phyloP scores from a whole-genome alignment of 2,797 vertebrate species.

The Siniperca scherzeri region DNA sequence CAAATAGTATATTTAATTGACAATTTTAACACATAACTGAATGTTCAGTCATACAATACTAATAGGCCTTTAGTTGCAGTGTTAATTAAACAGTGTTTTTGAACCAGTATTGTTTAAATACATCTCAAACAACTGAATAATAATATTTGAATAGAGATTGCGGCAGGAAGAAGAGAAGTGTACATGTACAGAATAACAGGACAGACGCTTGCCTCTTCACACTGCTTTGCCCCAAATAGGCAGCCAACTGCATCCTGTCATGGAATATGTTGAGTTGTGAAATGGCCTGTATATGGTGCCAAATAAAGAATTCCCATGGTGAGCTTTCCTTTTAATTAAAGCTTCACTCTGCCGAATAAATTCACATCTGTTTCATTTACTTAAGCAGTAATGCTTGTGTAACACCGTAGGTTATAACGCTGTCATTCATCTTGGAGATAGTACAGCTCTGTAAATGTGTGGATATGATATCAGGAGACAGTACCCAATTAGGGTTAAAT shows the following conservation, averaged over 20 bases:
- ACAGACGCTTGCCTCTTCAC: conserved; percentile 50
- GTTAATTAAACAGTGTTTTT: not conserved
- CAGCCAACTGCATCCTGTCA: conserved; percentile 71
- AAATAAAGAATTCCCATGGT: conserved; percentile 59
- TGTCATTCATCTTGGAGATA: conserved; percentile 12
- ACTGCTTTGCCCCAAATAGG: conserved; percentile 65
- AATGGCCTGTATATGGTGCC: conserved; percentile 67
- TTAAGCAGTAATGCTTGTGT: not conserved
- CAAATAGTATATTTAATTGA: not conserved
- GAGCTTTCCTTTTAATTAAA: conserved; percentile 59
- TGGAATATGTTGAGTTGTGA: conserved; percentile 73
- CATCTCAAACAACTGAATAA: not conserved
- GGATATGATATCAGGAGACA: conserved; percentile 42
- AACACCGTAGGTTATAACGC: not conserved
- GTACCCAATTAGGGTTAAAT: conserved; percentile 70
- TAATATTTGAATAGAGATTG: not conserved
- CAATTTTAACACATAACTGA: not conserved
- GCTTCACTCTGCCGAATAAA: conserved; percentile 27
- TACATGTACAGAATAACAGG: conserved; percentile 32
- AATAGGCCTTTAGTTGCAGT: not conserved
- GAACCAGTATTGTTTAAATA: not conserved
- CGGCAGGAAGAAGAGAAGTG: conserved; percentile 10
- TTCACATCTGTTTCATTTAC: conserved; percentile 47
- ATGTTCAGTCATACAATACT: not conserved
- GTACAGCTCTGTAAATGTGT: conserved; percentile 40